Evolutionary conservation across 2,888 invertebrate genomes (phyloP), one percentile per base, ranked within the genome.

Genomic region (Volucella bombylans): DNA sequence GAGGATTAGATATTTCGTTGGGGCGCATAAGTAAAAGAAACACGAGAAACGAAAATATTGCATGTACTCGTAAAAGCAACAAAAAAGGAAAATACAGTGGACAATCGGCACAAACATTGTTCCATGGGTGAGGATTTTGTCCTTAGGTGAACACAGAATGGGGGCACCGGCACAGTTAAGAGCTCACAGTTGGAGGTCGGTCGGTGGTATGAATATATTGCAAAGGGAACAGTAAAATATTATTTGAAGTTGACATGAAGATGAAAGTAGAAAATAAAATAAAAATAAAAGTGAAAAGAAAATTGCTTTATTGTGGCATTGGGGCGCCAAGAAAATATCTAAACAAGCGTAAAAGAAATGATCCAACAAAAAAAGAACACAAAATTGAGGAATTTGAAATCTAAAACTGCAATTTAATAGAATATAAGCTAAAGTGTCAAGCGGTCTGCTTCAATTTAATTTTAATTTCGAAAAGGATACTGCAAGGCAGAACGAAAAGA

Each of bases 241-340:
- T 41, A 55, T 65, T 76, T 69, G 38, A 77, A 61, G 77, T 71
- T 77, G 77, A 71, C 69, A 52, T 52, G 45, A 50, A 69, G 65
- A 50, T 50, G 69, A 76, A 64, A 65, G 50, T n/a, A 23, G 31
- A 47, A n/a, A 64, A 14, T 15, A n/a, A 15, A 57, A 15, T 38
- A 41, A 15, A 43, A 57, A n/a, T n/a, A n/a, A n/a, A n/a, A n/a
- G n/a, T 41, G 55, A 23, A 78, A 65, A 18, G 38, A 67, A 82
- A 82, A 71, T 77, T 72, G 77, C 61, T 67, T 77, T 65, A 76
- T 81, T 76, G 41, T 71, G 76, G 14, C 69, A 81, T 50, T 15
- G 55, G 47, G 62, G 12, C 45, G 50, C 39, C 47, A 49, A 55
- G 59, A 61, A 71, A 45, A 52, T 41, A 52, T 39, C 18, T 4